phyloP scores from a whole-genome alignment of 2,797 vertebrate species.

The Fundulus diaphanus region DNA sequence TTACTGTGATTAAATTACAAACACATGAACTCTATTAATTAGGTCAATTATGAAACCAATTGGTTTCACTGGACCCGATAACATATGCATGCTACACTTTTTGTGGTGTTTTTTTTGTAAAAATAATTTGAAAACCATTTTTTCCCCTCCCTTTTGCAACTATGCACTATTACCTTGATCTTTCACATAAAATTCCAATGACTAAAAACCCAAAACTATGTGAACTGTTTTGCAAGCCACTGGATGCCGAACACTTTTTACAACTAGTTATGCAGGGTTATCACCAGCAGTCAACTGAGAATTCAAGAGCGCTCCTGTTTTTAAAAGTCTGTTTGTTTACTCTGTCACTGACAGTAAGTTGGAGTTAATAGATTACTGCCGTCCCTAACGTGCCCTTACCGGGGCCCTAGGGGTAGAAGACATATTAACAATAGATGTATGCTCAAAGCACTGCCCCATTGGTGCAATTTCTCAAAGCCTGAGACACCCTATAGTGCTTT shows the following conservation, averaged over 20 bases:
- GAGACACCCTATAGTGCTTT: slow-evolving; percentile 63
- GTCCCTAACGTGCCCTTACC: slow-evolving; percentile 34
- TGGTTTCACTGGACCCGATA: not conserved
- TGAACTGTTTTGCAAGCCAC: too few relatives aligned
- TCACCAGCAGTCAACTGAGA: not conserved
- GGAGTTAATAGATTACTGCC: slow-evolving; percentile 58
- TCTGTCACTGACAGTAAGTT: slow-evolving; percentile 48
- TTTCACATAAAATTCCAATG: not conserved
- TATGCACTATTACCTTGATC: not conserved
- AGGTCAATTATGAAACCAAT: not conserved
- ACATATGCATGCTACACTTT: not conserved
- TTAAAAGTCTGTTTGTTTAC: slow-evolving; percentile 32
- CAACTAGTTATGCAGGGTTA: not conserved
- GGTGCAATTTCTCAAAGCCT: slow-evolving; percentile 53
- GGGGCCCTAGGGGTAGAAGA: slow-evolving; percentile 46
- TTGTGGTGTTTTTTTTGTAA: not conserved
- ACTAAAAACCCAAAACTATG: too few relatives aligned
- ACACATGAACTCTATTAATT: not conserved
- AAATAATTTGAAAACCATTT: not conserved
- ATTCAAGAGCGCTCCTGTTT: slow-evolving; percentile 14
- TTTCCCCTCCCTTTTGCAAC: not conserved
- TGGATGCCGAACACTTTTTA: not conserved
- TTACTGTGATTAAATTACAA: not conserved
- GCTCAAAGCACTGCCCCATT: slow-evolving; percentile 48
- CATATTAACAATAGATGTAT: slow-evolving; percentile 58